Base-by-base conservation (phyloP, 2,797 vertebrate species). In the Hypotaenidia philippensis region DNA sequence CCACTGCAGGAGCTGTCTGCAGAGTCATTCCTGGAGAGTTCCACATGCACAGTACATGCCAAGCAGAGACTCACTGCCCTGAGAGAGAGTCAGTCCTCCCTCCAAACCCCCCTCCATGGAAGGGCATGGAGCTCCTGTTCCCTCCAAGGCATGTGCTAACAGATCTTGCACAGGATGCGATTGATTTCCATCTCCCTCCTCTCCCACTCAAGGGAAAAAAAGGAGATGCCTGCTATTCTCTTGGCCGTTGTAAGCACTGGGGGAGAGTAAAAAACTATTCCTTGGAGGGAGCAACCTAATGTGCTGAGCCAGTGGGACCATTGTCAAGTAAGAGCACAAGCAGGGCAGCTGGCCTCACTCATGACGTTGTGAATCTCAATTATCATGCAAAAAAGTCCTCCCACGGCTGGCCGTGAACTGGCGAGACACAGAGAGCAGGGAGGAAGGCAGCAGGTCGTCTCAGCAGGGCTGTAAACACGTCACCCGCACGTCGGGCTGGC, bases 1-100 rank as follows among this genome's bases (percentile, higher is more conserved):
- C 34, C 76, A 21, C n/a, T 12, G 0, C 8, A 14, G 83, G 34
- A 76, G 36, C 0, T 3, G 80, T 18, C 71, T 64, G 47, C 72
- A 47, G 47, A 87, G 74, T 41, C 56, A 40, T 9, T 63, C 72
- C 89, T 4, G 0, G 79, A 57, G 23, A 76, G 38, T 19, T 53
- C 56, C 26, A 5, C 0, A 3, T 3, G 38, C 3, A 25, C 4
- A 10, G n/a, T 4, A 25, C 8, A 1, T 4, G 32, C 16, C 45
- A 10, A 0, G 0, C 1, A 3, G 55, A 4, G 68, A 34, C 31
- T 50, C 29, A 6, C 25, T 32, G 27, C 14, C 57, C 59, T 41
- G 13, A 56, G 36, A 56, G 36, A 56, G 36, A 55, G 63, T 8
- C 60, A 38, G 19, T 22, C 71, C 49, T 47, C n/a, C 55, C 40